A percentile compares a stretch with the other conserved stretches of the same genome.
These are phyloP conservation scores for Idaea aversata DNA, from an alignment of 2,888 invertebrate genomes.

Conservation along the genomic window DNA sequence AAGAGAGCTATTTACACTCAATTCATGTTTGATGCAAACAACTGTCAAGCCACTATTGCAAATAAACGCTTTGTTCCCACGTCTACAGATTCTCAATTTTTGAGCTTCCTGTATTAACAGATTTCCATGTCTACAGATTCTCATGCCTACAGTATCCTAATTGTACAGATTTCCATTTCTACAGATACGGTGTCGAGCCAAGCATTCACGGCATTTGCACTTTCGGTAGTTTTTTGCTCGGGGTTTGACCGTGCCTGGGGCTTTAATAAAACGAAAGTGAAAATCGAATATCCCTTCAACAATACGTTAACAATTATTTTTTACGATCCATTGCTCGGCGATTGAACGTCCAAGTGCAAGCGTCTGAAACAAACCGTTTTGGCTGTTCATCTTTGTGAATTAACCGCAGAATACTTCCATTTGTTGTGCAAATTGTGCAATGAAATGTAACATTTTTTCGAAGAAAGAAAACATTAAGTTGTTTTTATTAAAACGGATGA, in stretches of 20 bases:
- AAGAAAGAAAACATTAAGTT: too few species aligned
- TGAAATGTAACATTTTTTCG: too few species aligned
- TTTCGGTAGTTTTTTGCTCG: background rate
- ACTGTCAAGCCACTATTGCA: too few species aligned
- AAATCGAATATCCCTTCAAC: slow-evolving; percentile 26
- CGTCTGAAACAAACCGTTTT: slow-evolving; percentile 12
- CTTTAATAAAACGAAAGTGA: slow-evolving; percentile 4
- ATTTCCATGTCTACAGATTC: too few species aligned
- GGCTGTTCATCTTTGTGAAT: slow-evolving; percentile 8
- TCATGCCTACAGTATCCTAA: too few species aligned
- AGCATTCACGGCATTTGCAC: background rate
- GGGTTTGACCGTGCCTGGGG: background rate
- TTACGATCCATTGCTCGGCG: slow-evolving; percentile 33
- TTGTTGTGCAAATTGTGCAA: too few species aligned
- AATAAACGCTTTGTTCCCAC: too few species aligned
- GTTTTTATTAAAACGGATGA: too few species aligned
- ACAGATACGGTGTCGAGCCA: background rate
- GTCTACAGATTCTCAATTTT: too few species aligned
- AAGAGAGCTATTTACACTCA: background rate
- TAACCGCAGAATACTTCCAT: background rate
- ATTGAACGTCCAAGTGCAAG: slow-evolving; percentile 13
- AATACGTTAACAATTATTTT: slow-evolving; percentile 39
- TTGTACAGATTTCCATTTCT: too few species aligned
- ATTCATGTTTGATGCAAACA: too few species aligned
- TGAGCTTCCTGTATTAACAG: too few species aligned